A percentile compares a stretch with the other conserved stretches of the same genome.
These are phyloP conservation scores for Apteryx mantelli DNA, from an alignment of 2,113 vertebrate genomes.

Conservation along the genomic window DNA sequence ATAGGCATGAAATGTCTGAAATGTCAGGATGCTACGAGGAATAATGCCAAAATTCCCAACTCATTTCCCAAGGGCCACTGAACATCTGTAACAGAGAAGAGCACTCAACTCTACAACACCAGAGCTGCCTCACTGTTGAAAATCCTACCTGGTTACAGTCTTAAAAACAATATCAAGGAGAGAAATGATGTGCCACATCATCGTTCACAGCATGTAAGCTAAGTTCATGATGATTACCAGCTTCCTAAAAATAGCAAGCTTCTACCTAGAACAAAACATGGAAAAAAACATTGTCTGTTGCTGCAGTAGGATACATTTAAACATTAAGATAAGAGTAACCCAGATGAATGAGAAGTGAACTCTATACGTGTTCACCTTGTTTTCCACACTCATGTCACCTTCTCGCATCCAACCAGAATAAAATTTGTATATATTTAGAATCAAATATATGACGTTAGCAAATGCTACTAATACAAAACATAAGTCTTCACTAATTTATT, in stretches of 20 bases:
- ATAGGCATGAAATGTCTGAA: background rate
- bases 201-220: background rate
- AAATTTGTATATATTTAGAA: conserved; percentile 68
- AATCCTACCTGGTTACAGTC: background rate
- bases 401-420: conserved; percentile 50
- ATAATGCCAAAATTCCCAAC: background rate
- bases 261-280: conserved; percentile 13
- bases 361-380: conserved; percentile 17
- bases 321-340: conserved; percentile 30
- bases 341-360: conserved; percentile 61
- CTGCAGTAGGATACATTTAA: conserved; percentile 34
- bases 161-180: background rate
- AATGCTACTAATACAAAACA: conserved; percentile 45
- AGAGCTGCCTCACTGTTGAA: background rate
- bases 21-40: background rate
- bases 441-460: conserved; percentile 39
- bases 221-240: conserved; percentile 11
- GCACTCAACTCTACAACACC: background rate
- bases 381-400: conserved; percentile 50
- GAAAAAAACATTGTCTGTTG: conserved; percentile 43
- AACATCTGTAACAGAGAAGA: conserved; percentile 11
- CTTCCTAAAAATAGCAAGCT: conserved; percentile 45
- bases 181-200: background rate
- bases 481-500: conserved; percentile 21
- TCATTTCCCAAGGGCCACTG: background rate